Evolutionary conservation across 1,140 invertebrate species (phyloP), one percentile per base, ranked within the genome.

Genomic region (Vollenhovia emeryi): DNA sequence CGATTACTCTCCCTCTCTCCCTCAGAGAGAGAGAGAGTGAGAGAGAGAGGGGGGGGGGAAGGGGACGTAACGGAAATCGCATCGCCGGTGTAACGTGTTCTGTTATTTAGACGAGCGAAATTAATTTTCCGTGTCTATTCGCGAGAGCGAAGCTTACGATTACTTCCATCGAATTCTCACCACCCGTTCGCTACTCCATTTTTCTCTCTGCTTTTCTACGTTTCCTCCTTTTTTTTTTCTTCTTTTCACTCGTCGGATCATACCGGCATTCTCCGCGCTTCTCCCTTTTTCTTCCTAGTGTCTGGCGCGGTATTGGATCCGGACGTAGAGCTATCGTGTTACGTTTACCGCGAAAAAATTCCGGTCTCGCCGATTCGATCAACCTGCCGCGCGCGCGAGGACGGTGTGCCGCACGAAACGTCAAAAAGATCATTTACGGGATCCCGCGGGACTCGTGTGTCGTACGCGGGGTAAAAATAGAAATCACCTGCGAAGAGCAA

Each of bases 261-360:
- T 59, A 64, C 40, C 48, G 18, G 40, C 60, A 86, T 86, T 52
- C 36, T 74, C 45, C 48, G 15, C 24, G 11, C 43, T 43, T 69
- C 33, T 33, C 13, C 45, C 33, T 30, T 87, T 78, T 66, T 68
- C 30, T 57, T 40, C n/a, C 43, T 40, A n/a, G 50, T 69, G 33
- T 68, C 18, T 50, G 45, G 0, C 59, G 52, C 36, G 64, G 78
- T 90, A 91, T 90, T 76, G 86, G 64, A 91, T 90, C 66, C 83
- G 85, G 75, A 85, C 71, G 84, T 64, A 30, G 24, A 85, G 57
- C 68, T 85, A 86, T 91, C 83, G 85, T 43, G 60, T 91, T 87
- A 83, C 88, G 84, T 64, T 87, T 76, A 85, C 76, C 85, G 82
- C 87, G 69, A 74, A 74, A 69, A 89, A 89, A 85, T 43, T 30